Percentiles rank a stretch among this genome's conserved stretches.
These are phyloP conservation scores for Tupaia chinensis DNA, from an alignment of 2,113 vertebrate species.

Conservation along the genomic window DNA sequence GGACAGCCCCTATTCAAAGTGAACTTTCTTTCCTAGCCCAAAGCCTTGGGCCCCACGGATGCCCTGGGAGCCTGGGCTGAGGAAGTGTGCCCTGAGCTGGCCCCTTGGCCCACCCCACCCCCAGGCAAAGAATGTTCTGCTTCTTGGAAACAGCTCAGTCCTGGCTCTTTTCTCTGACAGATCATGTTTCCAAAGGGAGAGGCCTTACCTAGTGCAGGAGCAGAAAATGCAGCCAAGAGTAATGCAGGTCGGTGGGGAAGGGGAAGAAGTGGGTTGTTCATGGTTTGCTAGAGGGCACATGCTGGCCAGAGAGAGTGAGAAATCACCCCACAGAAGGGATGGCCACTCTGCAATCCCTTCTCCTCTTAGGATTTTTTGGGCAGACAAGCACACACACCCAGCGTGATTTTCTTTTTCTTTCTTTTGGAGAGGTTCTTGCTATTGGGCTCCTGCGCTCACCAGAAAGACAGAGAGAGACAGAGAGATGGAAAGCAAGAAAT, in stretches of 20 bases:
- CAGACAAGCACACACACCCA: too few species aligned
- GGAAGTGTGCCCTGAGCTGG: neutral
- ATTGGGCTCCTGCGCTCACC: too few species aligned
- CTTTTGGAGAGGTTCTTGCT: too few species aligned
- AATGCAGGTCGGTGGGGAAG: neutral
- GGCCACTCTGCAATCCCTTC: too few species aligned
- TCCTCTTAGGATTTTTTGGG: too few species aligned
- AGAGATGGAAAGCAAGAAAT: too few species aligned
- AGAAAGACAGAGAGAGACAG: too few species aligned
- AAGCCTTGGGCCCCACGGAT: neutral
- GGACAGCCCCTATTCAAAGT: too few species aligned
- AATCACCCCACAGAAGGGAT: too few species aligned
- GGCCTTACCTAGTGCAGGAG: neutral
- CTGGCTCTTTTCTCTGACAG: neutral
- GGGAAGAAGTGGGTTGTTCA: neutral
- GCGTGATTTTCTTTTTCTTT: too few species aligned
- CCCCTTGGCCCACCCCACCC: neutral
- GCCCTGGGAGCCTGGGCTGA: neutral
- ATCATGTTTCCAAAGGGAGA: neutral
- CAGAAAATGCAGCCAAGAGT: neutral
- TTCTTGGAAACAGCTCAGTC: neutral
- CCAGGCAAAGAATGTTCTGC: neutral
- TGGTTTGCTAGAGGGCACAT: too few species aligned
- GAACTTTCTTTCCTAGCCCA: neutral
- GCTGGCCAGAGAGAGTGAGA: too few species aligned